These are phyloP conservation scores for Anaspis maculata DNA, from an alignment of 2,888 invertebrate genomes.

Conservation along the genomic window DNA sequence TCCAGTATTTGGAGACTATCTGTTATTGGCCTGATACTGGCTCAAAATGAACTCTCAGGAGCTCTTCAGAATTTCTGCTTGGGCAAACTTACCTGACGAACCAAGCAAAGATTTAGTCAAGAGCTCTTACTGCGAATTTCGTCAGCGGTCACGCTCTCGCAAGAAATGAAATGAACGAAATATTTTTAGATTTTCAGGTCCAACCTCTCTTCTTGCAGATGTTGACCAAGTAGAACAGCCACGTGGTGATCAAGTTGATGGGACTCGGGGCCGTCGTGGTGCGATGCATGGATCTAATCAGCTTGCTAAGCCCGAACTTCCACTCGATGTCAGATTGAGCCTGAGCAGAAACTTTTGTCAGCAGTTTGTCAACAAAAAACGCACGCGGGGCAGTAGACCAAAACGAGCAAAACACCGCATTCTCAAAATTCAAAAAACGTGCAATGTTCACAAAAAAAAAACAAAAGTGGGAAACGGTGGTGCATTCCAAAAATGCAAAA, in stretches of 20 bases:
- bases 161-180: too few relatives aligned
- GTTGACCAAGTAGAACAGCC: constrained; percentile 79
- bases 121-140: too few relatives aligned
- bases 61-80: too few relatives aligned
- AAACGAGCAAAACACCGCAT: not conserved
- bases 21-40: too few relatives aligned
- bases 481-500: too few relatives aligned
- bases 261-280: constrained; percentile 97
- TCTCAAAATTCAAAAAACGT: not conserved
- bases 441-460: not conserved
- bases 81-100: too few relatives aligned
- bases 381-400: too few relatives aligned
- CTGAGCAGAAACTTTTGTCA: constrained; percentile 52
- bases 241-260: constrained; percentile 91
- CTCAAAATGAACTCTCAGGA: too few relatives aligned
- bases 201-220: constrained; percentile 55
- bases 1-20: too few relatives aligned
- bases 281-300: constrained; percentile 97
- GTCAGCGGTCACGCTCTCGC: too few relatives aligned
- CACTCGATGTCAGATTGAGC: constrained; percentile 99
- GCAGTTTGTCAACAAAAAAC: not conserved
- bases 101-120: too few relatives aligned
- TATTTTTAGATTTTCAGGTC: not conserved
- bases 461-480: not conserved
- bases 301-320: constrained; percentile 98